These are phyloP conservation scores for Drosophila orena DNA, from an alignment of 1,140 invertebrate species.

Conservation along the genomic window DNA sequence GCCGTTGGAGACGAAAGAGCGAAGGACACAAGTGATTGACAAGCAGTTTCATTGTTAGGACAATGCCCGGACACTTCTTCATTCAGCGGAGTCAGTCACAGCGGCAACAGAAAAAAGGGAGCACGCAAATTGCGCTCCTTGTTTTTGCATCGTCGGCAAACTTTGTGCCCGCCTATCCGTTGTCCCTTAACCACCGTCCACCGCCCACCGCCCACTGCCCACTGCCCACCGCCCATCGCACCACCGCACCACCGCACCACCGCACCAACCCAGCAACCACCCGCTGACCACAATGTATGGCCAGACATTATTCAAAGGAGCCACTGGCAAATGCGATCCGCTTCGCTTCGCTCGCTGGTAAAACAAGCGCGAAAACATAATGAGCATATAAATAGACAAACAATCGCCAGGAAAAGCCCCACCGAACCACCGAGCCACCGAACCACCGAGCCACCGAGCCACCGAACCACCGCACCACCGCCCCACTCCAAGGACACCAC, in stretches of 20 bases:
- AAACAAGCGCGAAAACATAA: slow-evolving; percentile 78
- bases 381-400: slow-evolving; percentile 77
- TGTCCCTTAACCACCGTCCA: slow-evolving; percentile 2
- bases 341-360: slow-evolving; percentile 49
- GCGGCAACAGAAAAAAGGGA: slow-evolving; percentile 10
- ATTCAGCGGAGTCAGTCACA: slow-evolving; percentile 15
- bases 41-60: slow-evolving; percentile 65
- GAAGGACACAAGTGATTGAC: slow-evolving; percentile 55
- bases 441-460: not conserved
- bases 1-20: slow-evolving; percentile 7
- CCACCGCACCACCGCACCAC: not conserved
- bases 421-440: not conserved
- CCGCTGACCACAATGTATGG: slow-evolving; percentile 62
- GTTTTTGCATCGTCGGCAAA: slow-evolving; percentile 41
- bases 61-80: slow-evolving; percentile 34
- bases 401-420: slow-evolving; percentile 44
- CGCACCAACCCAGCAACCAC: not conserved
- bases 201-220: not conserved
- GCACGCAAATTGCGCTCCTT: slow-evolving; percentile 51
- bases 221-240: not conserved
- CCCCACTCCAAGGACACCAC: not conserved
- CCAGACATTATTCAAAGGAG: slow-evolving; percentile 68
- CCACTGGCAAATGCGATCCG: slow-evolving; percentile 18
- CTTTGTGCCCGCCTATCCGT: slow-evolving; percentile 30
- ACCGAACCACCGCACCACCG: not conserved